Conservation (phyloP, 37 sponge, comb jelly and placozoan genomes). For the Haliclona indistincta region DNA sequence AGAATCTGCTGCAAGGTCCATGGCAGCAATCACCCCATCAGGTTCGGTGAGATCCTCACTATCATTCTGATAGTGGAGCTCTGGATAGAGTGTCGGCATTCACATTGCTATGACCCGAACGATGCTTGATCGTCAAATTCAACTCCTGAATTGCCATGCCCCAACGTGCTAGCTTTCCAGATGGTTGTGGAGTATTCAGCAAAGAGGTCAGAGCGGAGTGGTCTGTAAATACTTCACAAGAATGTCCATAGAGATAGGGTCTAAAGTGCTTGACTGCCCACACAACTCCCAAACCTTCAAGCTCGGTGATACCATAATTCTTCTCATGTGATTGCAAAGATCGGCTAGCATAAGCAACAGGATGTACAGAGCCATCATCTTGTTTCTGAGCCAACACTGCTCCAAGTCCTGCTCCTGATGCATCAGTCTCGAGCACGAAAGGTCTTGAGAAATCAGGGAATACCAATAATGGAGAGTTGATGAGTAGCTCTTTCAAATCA, state of each 20-base stretch:
- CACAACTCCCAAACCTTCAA: conserved; percentile 50
- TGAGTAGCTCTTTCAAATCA: conserved; percentile 2
- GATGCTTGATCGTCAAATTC: conserved; percentile 19
- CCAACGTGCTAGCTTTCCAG: conserved; percentile 19
- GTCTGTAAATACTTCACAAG: conserved; percentile 31
- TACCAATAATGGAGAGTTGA: conserved; percentile 16
- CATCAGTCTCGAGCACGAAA: conserved; percentile 45
- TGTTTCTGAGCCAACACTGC: conserved; percentile 40
- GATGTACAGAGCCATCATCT: conserved; percentile 15
- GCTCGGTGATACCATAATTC: conserved; percentile 47
- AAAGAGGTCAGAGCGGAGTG: conserved; percentile 26
- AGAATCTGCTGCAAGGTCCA: too few relatives aligned
- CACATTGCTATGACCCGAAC: conserved; percentile 10
- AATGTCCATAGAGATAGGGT: conserved; percentile 43
- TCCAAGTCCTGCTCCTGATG: conserved; percentile 41
- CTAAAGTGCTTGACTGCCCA: conserved; percentile 47
- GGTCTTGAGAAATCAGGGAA: conserved; percentile 34
- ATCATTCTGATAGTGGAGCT: background rate
- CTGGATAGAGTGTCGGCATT: conserved; percentile 35
- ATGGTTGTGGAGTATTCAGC: conserved; percentile 7
- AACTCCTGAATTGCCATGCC: conserved; percentile 3
- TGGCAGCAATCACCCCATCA: too few relatives aligned
- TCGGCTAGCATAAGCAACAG: conserved; percentile 55
- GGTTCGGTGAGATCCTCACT: too few relatives aligned
- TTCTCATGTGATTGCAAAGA: conserved; percentile 18